Evolutionary conservation across 1,140 invertebrate genomes (phyloP), one percentile per base, ranked within the genome.

Genomic region (Cylas formicarius): DNA sequence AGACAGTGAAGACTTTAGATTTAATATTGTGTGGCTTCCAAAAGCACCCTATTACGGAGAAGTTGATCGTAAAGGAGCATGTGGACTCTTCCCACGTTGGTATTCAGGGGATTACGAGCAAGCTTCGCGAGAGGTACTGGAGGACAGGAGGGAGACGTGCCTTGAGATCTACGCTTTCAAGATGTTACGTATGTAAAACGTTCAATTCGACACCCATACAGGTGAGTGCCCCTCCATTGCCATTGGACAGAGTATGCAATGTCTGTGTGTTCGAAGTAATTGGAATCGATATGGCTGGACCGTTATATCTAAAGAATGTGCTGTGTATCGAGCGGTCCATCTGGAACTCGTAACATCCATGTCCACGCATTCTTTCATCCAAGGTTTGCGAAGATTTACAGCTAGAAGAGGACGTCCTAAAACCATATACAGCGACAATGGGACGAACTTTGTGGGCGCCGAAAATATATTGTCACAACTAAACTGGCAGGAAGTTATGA

Each of bases 201-300:
- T 36, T 20, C 21, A 29, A 21, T 33, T 28, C 41, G 1, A 62
- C 62, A 49, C 8, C 19, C 2, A 27, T 60, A 6, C 14, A 44
- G 21, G 42, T 47, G 10, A 36, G 54, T 33, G 13, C 50, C 13
- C 28, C 52, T 11, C 38, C 61, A 7, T 37, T 63, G 16, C 57
- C 59, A 11, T 11, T 48, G 22, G 48, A 62, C 28, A 19, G 58
- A 13, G 47, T 61, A 4, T 37, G 31, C 10, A 58, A 57, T 21
- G 52, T 52, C 3, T 11, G 9, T 9, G 43, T 52, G 2, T 62
- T 65, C 44, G 52, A 62, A 47, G 32, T 61, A 1, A 50, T 43
- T 1, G 60, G 58, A 4, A 39, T 64, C 4, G 58, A 65, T 46
- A 44, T 63, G n/a, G 56, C 58, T 2, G 62, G 57, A 1, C 57